Evolutionary conservation across 92 coral and sea anemone genomes (phyloP), one percentile per base, ranked within the genome.

Genomic region (Parazoanthus darwini): DNA sequence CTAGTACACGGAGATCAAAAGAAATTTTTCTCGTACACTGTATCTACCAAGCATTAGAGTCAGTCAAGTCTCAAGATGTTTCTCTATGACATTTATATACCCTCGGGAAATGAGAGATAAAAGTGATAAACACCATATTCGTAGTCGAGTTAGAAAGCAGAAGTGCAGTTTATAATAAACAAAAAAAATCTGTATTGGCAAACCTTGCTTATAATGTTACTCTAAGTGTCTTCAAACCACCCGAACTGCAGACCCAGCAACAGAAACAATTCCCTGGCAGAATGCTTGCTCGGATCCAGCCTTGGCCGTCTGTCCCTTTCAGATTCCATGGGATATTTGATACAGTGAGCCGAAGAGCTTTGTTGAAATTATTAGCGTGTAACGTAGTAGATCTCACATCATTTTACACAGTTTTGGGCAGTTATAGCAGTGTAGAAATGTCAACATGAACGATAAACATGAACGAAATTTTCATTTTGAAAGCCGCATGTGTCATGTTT

Each of bases 221-320:
- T 84, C 20, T 84, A 70, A 25, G 79, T 68, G 44, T 84, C 87
- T 13, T 84, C 87, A 71, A 84, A 84, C 87, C 87, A 84, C n/a
- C 87, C 87, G 0, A 84, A 84, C 87, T 84, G 87, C 18, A 84
- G 71, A 29, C 87, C 87, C 13, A 84, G 68, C 75, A 84, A 29
- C 58, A 84, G 87, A 84, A 84, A 84, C 43, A 46, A 44, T 35
- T 84, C 87, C 67, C 87, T 70, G 35, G 68, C 46, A 26, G 87
- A 84, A 48, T 84, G 79, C 29, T 84, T 71, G 29, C 51, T 38
- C 7, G 86, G 86, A 22, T 84, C 79, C 36, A 71, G 35, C 14
- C 79, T 84, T 51, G 18, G 79, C 10, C 43, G 22, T 50, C 42
- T 18, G 20, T 50, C 39, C 65, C 37, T 70, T 46, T 70, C 78